Base-by-base conservation (phyloP, 1,140 invertebrate genomes). In the Limonius californicus region DNA sequence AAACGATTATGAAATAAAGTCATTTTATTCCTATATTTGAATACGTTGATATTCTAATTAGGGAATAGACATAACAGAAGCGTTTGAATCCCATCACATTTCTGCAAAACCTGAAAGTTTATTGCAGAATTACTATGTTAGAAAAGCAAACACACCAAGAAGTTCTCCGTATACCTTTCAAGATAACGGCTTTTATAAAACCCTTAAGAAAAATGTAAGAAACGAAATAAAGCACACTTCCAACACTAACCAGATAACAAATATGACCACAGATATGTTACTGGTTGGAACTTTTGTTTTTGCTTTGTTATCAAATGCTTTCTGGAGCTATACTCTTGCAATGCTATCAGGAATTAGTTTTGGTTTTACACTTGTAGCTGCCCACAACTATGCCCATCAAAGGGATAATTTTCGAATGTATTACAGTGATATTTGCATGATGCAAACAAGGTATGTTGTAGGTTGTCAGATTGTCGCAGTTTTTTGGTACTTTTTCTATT, bases 361-460 rank as follows among this genome's bases (percentile, higher is more conserved):
- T 11, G 15, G 9, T 19, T 54, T 80, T 0, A 72, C 74, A n/a
- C 30, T 79, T 7, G 20, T 84, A 15, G 71, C 79, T 50, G 85
- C 82, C 0, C 92, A 94, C 71, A 94, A 94, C 73, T 94, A 89
- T 72, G 86, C 92, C 54, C 92, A 94, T 72, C 82, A 85, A 67
- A 83, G 80, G 18, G 86, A 94, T 69, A 91, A 84, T 71, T 91
- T 89, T 81, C 83, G 91, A 35, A 91, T 91, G 86, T 91, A 89
- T 70, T 84, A 89, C 35, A 89, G 89, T 61, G 87, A 93, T 69
- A 71, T 94, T 8, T 78, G 79, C 21, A 70, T 86, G 45, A 74
- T 89, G 74, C 84, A 85, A 1, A 85, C 84, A n/a, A 81, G 74
- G 83, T 85, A 32, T 56, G 16, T 54, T 61, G 18, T n/a, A n/a